A percentile compares a stretch with the other conserved stretches of the same genome.
These are phyloP conservation scores for Plutomurus gul DNA, from an alignment of 1,140 invertebrate species.

Conservation along the genomic window DNA sequence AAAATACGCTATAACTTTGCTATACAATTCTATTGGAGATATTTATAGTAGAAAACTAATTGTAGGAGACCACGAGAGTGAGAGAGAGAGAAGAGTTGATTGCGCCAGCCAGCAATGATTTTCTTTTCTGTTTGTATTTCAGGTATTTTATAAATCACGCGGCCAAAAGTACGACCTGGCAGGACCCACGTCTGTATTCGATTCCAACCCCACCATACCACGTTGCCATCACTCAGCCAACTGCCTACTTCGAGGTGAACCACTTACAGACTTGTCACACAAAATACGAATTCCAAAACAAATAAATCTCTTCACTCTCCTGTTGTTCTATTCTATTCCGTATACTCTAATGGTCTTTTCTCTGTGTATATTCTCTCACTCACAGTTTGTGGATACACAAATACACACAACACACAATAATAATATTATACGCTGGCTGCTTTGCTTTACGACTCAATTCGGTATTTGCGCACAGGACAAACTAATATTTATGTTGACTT, in stretches of 20 bases:
- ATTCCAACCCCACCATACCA: slow-evolving; percentile 52
- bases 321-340: neutral
- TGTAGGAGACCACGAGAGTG: neutral
- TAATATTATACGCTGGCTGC: no score
- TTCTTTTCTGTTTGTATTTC: slow-evolving; percentile 55
- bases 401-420: no score
- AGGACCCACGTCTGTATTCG: slow-evolving; percentile 55
- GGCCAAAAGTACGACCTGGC: slow-evolving; percentile 71
- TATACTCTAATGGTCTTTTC: neutral
- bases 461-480: no score
- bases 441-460: no score
- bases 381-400: neutral
- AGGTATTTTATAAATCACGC: slow-evolving; percentile 79
- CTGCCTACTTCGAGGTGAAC: slow-evolving; percentile 53
- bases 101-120: neutral
- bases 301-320: neutral
- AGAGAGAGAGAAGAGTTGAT: neutral
- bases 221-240: slow-evolving; percentile 51
- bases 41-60: no score
- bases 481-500: no score
- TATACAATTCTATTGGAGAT: no score
- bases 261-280: slow-evolving; percentile 25
- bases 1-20: no score
- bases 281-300: slow-evolving; percentile 17
- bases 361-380: neutral